Conservation (phyloP, 1,140 invertebrate species). For the Orussus abietinus region DNA sequence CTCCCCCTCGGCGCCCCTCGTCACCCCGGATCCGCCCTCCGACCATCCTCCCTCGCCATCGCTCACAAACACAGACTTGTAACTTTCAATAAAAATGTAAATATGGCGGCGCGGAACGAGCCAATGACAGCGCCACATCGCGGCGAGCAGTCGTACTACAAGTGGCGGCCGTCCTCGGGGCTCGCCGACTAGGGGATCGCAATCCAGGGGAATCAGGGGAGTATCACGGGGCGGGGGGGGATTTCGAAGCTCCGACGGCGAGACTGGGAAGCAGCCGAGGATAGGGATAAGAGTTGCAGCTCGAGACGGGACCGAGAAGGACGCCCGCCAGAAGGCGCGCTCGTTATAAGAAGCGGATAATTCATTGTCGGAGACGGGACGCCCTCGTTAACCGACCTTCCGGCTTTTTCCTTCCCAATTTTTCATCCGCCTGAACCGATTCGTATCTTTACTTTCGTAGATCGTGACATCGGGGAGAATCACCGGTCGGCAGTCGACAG, state of each 20-base stretch:
- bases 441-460: no score
- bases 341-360: no score
- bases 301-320: constrained; percentile 5
- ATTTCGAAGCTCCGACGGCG: no score
- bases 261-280: no score
- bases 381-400: no score
- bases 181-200: neutral
- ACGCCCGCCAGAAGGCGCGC: no score
- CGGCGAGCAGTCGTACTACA: no score
- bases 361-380: no score
- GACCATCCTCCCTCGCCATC: constrained; percentile 36
- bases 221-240: constrained; percentile 8
- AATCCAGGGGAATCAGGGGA: constrained; percentile 15
- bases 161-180: constrained; percentile 23
- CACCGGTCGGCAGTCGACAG: no score
- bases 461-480: no score
- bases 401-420: no score
- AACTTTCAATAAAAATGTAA: constrained; percentile 57
- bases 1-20: constrained; percentile 13
- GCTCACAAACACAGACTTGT: constrained; percentile 48
- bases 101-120: constrained; percentile 52
- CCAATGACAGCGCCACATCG: constrained; percentile 54
- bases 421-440: no score
- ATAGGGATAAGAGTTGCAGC: neutral
- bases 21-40: constrained; percentile 8